Conservation (phyloP, 1,140 invertebrate genomes). For the Oreohelix idahoensis region DNA sequence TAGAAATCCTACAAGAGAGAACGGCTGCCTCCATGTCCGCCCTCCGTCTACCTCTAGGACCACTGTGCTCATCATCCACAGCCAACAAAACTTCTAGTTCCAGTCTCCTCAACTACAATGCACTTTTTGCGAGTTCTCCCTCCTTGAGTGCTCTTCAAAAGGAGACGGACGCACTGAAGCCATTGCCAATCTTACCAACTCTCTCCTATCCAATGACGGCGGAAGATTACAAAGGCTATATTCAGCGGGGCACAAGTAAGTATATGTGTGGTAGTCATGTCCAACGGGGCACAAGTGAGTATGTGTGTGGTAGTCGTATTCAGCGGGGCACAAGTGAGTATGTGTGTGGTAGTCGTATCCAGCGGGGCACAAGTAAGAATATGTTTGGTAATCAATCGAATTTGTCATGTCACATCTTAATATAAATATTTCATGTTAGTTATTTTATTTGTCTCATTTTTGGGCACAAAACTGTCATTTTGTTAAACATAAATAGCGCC, state of each 20-base stretch:
- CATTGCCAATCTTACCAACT: conserved; percentile 45
- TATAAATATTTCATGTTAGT: no score
- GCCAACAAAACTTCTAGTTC: background rate
- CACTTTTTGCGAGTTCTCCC: conserved; percentile 38
- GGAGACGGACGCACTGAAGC: conserved; percentile 47
- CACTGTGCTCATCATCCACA: background rate
- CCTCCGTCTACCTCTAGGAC: conserved; percentile 9
- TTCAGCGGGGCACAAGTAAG: conserved; percentile 51
- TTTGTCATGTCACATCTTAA: no score
- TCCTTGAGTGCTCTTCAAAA: conserved; percentile 44
- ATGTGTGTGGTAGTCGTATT: no score
- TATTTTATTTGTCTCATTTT: no score
- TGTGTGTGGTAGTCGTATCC: no score
- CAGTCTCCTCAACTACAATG: conserved; percentile 25
- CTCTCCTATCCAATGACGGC: conserved; percentile 41
- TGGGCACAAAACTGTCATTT: no score
- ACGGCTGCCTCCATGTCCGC: conserved; percentile 29
- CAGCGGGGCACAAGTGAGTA: no score
- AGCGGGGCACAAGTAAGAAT: no score
- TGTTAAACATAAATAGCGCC: no score
- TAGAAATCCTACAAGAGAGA: conserved; percentile 38
- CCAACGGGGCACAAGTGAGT: no score
- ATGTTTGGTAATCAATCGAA: no score
- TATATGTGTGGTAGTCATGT: no score
- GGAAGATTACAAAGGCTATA: conserved; percentile 46